phyloP scores from a whole-genome alignment of 2,888 invertebrate species.

The Lepidonotus clava region DNA sequence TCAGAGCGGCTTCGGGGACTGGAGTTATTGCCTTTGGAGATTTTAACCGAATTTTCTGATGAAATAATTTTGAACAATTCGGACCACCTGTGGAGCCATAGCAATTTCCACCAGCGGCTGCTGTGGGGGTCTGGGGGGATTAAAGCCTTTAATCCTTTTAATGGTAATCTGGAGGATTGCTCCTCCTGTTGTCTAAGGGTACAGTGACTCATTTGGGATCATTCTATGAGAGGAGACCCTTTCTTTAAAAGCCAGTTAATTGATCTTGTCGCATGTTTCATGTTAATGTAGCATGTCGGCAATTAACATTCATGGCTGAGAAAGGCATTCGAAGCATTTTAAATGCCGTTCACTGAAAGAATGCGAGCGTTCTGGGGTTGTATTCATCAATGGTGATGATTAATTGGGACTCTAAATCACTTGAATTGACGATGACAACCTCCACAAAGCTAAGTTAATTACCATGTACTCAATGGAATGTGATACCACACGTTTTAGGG shows the following conservation, averaged over 20 bases:
- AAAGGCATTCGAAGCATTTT: not conserved
- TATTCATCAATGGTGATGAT: not conserved
- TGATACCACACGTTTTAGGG: not conserved
- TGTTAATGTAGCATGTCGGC: not conserved
- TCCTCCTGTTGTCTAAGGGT: too few species aligned
- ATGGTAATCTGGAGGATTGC: not conserved
- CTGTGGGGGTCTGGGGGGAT: too few species aligned
- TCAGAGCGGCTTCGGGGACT: not conserved
- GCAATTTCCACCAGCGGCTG: too few species aligned
- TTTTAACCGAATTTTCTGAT: not conserved
- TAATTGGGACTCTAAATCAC: not conserved
- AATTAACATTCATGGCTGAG: not conserved
- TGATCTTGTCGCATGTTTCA: not conserved
- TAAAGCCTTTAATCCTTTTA: not conserved
- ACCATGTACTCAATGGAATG: not conserved
- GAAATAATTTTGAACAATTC: not conserved
- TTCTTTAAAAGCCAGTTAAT: not conserved
- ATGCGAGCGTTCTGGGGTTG: not conserved
- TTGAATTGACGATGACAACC: not conserved
- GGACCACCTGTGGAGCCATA: not conserved
- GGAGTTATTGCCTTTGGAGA: not conserved
- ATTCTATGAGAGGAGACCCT: not conserved
- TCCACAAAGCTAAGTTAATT: not conserved
- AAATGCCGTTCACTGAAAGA: not conserved
- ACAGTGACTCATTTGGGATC: not conserved